Evolutionary conservation across 2,888 invertebrate genomes (phyloP), one percentile per base, ranked within the genome.

Genomic region (Hyposoter dolosus): DNA sequence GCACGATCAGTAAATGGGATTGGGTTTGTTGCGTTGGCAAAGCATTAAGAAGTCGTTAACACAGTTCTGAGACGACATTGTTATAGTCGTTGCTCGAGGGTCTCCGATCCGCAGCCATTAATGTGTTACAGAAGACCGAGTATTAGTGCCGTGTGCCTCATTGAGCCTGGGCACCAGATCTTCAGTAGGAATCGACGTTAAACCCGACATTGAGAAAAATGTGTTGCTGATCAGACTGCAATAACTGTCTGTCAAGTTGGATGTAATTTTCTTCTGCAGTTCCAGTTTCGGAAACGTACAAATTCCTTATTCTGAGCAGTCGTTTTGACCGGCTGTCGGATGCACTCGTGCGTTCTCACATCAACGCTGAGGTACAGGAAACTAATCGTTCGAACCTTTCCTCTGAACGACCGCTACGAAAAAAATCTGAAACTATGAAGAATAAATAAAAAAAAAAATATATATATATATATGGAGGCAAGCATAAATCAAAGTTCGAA

Each of bases 1-100:
- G 28, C 63, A 19, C 28, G 53, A 53, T 4, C 71, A 12, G 35
- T 45, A 69, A 72, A 65, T 19, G 40, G 63, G 35, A 80, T 80
- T 80, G 53, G 60, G 74, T 83, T 71, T 82, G 66, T 79, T 60
- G 68, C 53, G 53, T 72, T 71, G 71, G 66, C 78, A 40, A 75
- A 78, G 19, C 68, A 75, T 86, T 82, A 74, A 75, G 66, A 83
- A 82, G 74, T 86, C 86, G 86, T 86, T 86, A 82, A 86, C 86
- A 86, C 43, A 83, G 78, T 83, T 86, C 47, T 75, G 63, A 19
- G 19, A 19, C 43, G 74, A 75, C 78, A 82, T 69, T 82, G 81
- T 77, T 78, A 74, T 50, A n/a, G 35, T 69, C 35, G 56, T 47
- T 10, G 53, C 47, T 40, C 75, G 19, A 75, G 45, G 43, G 75